A percentile compares a stretch with the other conserved stretches of the same genome.
Evolutionary conservation across 2,888 invertebrate genomes (phyloP).

Genomic region (Dusona sp.): DNA sequence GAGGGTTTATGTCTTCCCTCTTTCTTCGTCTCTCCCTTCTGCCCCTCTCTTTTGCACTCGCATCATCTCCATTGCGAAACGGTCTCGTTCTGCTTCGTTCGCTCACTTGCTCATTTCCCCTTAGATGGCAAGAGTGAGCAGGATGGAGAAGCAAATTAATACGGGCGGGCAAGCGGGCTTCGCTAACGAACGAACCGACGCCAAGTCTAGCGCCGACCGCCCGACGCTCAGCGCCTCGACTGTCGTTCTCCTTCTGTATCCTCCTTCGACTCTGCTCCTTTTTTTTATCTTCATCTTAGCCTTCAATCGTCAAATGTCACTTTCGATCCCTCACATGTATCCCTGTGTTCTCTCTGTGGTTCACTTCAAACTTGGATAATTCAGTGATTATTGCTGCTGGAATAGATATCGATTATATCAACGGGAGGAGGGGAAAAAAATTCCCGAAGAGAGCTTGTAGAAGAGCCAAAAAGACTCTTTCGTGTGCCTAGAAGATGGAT

Average conservation of each 20-base stretch:
- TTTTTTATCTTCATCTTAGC: background rate
- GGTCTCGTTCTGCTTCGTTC: conserved; percentile 50
- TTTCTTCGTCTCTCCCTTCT: conserved; percentile 48
- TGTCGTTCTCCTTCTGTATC: conserved; percentile 66
- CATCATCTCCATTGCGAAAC: conserved; percentile 24
- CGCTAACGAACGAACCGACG: conserved; percentile 84
- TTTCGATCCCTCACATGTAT: conserved; percentile 28
- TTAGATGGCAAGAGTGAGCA: conserved; percentile 65
- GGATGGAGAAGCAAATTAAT: conserved; percentile 84
- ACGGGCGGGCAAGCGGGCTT: conserved; percentile 83
- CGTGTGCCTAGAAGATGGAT: conserved; percentile 4
- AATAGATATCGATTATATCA: conserved; percentile 13
- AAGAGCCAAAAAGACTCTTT: background rate
- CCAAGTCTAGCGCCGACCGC: conserved; percentile 83
- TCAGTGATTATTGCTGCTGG: conserved; percentile 45
- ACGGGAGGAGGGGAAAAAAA: background rate
- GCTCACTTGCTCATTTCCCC: conserved; percentile 68
- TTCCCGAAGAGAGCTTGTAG: background rate
- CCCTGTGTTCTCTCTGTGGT: conserved; percentile 19
- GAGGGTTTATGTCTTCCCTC: conserved; percentile 58
- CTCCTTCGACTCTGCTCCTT: conserved; percentile 65
- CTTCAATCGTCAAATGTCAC: conserved; percentile 20
- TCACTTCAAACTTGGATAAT: conserved; percentile 31
- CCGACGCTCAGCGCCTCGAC: conserved; percentile 74
- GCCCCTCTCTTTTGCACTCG: conserved; percentile 44